phyloP scores from a whole-genome alignment of 2,113 vertebrate species.

The Crocuta crocuta region DNA sequence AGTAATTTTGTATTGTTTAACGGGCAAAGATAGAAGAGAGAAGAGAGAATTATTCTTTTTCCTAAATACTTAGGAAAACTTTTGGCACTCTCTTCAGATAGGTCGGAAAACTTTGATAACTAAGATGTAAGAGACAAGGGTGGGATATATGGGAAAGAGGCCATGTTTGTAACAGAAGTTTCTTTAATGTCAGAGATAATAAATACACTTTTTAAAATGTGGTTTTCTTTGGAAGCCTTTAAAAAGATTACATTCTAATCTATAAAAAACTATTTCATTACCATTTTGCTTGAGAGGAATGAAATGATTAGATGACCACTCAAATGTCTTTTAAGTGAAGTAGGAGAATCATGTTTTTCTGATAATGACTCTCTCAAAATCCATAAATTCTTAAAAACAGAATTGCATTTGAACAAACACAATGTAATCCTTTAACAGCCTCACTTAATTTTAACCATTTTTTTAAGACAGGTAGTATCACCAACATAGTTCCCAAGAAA shows the following conservation, averaged over 20 bases:
- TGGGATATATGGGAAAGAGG: neutral
- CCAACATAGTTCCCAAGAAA: neutral
- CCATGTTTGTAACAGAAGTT: neutral
- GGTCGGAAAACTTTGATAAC: neutral
- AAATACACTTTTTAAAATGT: neutral
- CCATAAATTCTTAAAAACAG: constrained; percentile 43
- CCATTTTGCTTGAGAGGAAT: neutral
- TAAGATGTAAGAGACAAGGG: neutral
- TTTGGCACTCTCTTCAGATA: neutral
- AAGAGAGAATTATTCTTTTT: neutral
- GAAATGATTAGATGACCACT: neutral
- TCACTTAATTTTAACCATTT: constrained; percentile 53
- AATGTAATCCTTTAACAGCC: constrained; percentile 3
- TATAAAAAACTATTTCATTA: constrained; percentile 15
- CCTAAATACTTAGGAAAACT: neutral
- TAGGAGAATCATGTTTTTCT: neutral
- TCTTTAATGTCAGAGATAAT: neutral
- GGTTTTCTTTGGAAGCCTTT: neutral
- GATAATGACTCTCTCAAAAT: neutral
- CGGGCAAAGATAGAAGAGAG: neutral
- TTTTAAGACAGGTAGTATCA: neutral
- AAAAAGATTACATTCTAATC: neutral
- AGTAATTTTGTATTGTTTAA: neutral
- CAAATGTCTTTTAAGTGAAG: constrained; percentile 42
- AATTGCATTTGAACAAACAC: constrained; percentile 1